Base-by-base conservation (phyloP, 2,888 invertebrate species). In the Nomada goodeniana region DNA sequence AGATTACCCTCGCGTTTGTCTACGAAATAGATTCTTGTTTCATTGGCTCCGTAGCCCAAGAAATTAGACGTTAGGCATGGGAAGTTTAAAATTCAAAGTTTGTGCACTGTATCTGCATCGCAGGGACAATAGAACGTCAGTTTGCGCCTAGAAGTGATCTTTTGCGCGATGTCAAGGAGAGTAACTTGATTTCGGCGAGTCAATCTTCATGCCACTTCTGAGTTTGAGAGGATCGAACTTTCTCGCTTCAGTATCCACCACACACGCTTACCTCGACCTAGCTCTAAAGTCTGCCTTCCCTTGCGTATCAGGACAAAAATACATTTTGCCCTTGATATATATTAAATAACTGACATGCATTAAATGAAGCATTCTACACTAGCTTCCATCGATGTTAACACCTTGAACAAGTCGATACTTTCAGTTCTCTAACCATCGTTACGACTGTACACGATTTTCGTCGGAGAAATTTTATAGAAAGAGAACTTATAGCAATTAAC, bases 201-300 rank as follows among this genome's bases (percentile, higher is more conserved):
- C 82, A 80, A 80, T 84, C 78, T 79, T 65, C 69, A 42, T 78
- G 44, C 68, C 76, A 64, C 81, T 82, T 20, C 55, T 18, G 44
- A 64, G 67, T 76, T 80, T 76, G 44, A 83, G 83, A 73, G 81
- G 79, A 86, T 85, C 85, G 76, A 83, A 85, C 74, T 85, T 86
- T 76, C 74, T 78, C 64, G 71, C 79, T 79, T 83, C 67, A 59
- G 59, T 79, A 79, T 76, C 42, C 63, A 64, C 77, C 55, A 65
- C 63, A 67, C 47, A 71, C 47, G 68, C 63, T 67, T 68, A 67
- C 75, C 61, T 44, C 77, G 77, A 73, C 71, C 78, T 65, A 80
- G 52, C 65, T 77, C 57, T 59, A 60, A 80, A 59, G 60, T 83
- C 75, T 65, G 53, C 61, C 61, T 53, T 57, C 69, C 65, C 78